Base-by-base conservation (phyloP, 2,888 invertebrate genomes). In the Pelosia muscerda region DNA sequence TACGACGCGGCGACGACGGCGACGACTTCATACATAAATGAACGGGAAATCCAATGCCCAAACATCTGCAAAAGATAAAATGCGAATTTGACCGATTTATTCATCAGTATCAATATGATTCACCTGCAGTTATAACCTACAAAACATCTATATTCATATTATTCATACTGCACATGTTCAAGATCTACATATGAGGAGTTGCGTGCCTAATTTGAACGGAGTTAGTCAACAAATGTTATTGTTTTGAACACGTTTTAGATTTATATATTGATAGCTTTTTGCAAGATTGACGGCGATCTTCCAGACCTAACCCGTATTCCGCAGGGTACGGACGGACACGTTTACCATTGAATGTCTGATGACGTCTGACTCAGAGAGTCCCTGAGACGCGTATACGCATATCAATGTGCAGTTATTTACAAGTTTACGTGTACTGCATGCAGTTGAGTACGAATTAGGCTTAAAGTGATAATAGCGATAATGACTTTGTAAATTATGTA, bases 281-380 rank as follows among this genome's bases (percentile, higher is more conserved):
- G 23, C 54, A 22, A 54, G 54, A 11, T 54, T 25, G 55, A 75
- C 74, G 61, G 74, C 74, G 72, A 74, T 76, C 79, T 79, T 79
- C 81, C 83, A 83, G 77, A 79, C 75, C 69, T 71, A 64, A 55
- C 57, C 74, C 11, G 66, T 71, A 65, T 72, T 69, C 60, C 57
- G 49, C 34, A 55, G 31, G 42, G 73, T 61, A 66, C 28, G 73
- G 60, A 72, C 72, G 68, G 69, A 76, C 83, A 79, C 72, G 79
- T 73, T 75, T 75, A 65, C 63, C 13, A 63, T 75, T 82, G 85
- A 83, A 86, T 85, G 77, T 77, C 79, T 85, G 83, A 85, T 81
- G 77, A 79, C 76, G 77, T 78, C 73, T 84, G 83, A 84, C 67
- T 85, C 82, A 83, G 75, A 66, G 61, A 64, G 83, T 84, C 67